Base-by-base conservation (phyloP, 2,888 invertebrate genomes). In the Synanthedon andrenaeformis region DNA sequence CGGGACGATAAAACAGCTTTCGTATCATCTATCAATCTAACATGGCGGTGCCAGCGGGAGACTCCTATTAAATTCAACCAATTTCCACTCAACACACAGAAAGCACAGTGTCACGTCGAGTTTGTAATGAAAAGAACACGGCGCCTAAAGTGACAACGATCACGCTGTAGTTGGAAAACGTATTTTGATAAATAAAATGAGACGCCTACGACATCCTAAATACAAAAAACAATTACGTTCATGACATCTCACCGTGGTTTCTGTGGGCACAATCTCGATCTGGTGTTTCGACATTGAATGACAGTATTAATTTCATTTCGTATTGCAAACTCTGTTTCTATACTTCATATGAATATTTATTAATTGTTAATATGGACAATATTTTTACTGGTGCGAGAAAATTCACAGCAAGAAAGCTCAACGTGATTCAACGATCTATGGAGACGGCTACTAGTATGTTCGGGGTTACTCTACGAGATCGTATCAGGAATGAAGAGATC, bases 11-110 rank as follows among this genome's bases (percentile, higher is more conserved):
- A 70, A 70, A 59, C 61, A 57, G 58, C 63, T 67, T 62, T 66
- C 70, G 69, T 84, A 84, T 84, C 84, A 72, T 72, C 79, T 77
- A 83, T 84, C 80, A 81, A 85, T 84, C 84, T 79, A 76, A 79
- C 77, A 75, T 79, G 71, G 70, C 64, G 61, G 62, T 58, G 59
- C 61, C 82, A 80, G 82, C 82, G 69, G 83, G 83, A 68, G 74
- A 67, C 70, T 67, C 58, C 73, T 78, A 77, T 81, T 79, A 77
- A 80, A 79, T 74, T 49, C 49, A 19, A 49, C 23, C 49, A 49
- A 17, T 58, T 55, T 63, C 69, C 65, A 65, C 56, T 49, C 53
- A 41, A 42, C 51, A 57, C 54, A 56, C 57, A 48, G 56, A 51
- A 55, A 51, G 52, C 64, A 64, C 58, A 13, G 53, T 45, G 54